Base-by-base conservation (phyloP, 2,797 vertebrate genomes). In the Odontamblyopus lacepedii region DNA sequence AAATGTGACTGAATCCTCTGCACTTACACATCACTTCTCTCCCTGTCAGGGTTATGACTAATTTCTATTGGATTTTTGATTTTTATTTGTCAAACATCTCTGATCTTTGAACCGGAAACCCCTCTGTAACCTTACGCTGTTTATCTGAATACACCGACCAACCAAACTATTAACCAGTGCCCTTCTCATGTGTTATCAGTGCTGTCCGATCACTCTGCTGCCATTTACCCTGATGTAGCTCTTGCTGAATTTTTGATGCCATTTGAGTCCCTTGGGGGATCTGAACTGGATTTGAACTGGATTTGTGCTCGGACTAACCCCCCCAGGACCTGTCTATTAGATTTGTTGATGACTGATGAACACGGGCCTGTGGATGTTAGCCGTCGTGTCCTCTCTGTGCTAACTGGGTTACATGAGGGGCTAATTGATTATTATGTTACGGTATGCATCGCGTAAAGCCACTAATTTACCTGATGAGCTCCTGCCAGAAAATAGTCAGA, bases 281-380 rank as follows among this genome's bases (percentile, higher is more conserved):
- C 85, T 80, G 67, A 81, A 92, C 88, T 87, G 86, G 78, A 90
- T 93, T 90, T 91, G 82, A 81, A 92, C 88, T 87, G 86, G 79
- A 90, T 93, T 90, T 91, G 82, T 88, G 87, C 85, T 82, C 73
- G 75, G 85, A 87, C 68, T 82, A 81, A 75, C 89, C 90, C 90
- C 90, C 89, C 9, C 26, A 82, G 86, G 91, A 90, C 86, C 90
- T 78, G 80, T 87, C 77, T 92, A 94, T 94, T 94, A 89, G 89
- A 94, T 95, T 93, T 88, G 84, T 88, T 91, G 84, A 93, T 94
- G 93, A 93, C 91, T 85, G 88, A 93, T 91, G 92, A 92, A 88
- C 91, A 84, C 76, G 87, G 80, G 86, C 85, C 85, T 79, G 87
- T 87, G 89, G 78, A 87, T 91, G 88, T 87, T 76, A 79, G 89